Conservation (phyloP, 1,140 invertebrate genomes). For the Drosophila ananassae region DNA sequence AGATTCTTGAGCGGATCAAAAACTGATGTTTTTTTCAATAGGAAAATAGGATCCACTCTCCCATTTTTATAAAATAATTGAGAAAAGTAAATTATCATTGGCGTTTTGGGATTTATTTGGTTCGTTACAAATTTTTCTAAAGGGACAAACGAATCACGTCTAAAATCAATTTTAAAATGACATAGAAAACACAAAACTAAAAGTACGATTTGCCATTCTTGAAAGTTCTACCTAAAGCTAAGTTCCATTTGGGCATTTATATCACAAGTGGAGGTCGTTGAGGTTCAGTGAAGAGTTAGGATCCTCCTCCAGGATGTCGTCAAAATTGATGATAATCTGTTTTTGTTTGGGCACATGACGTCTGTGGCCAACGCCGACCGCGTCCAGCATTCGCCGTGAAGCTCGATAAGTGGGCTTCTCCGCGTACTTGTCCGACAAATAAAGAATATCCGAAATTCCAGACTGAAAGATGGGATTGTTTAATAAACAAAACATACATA, state of each 20-base stretch:
- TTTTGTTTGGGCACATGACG: constrained; percentile 45
- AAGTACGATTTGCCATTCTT: background rate
- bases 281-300: constrained; percentile 13
- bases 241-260: background rate
- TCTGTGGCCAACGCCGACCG: constrained; percentile 88
- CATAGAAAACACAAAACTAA: background rate
- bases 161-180: background rate
- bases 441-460: constrained; percentile 93
- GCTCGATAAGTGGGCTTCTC: constrained; percentile 89
- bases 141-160: background rate
- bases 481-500: background rate
- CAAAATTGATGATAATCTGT: constrained; percentile 61
- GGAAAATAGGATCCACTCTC: no score
- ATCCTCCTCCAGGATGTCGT: constrained; percentile 23
- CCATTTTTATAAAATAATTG: no score
- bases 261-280: constrained; percentile 14
- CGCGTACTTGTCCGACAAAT: constrained; percentile 92
- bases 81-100: no score
- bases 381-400: constrained; percentile 92
- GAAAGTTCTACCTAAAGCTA: background rate
- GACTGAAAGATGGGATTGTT: constrained; percentile 85
- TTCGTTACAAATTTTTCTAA: background rate
- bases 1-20: no score
- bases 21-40: no score
- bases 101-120: background rate